Evolutionary conservation across 2,888 invertebrate species (phyloP).

Genomic region (Acrobeloides nanus): DNA sequence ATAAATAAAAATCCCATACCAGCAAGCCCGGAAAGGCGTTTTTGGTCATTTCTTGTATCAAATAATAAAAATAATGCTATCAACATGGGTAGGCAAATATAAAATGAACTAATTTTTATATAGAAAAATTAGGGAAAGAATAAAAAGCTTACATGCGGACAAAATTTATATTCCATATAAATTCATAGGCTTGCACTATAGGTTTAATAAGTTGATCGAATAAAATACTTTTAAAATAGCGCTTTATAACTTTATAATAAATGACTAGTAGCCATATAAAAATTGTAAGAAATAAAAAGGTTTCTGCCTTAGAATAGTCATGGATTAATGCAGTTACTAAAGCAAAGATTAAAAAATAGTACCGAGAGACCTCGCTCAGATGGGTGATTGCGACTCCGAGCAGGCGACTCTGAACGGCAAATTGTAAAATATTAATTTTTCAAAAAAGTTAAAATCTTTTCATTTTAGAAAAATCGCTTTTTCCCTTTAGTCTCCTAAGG

Average conservation of each 20-base stretch:
- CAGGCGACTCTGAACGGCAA: no score
- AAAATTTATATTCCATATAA: slow-evolving; percentile 7
- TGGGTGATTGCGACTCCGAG: no score
- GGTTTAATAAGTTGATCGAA: no score
- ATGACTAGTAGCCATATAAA: slow-evolving; percentile 19
- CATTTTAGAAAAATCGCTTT: no score
- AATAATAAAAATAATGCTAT: slow-evolving; percentile 21
- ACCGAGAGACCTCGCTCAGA: no score
- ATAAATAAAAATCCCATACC: slow-evolving; percentile 42
- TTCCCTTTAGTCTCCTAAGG: no score
- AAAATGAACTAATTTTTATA: slow-evolving; percentile 22
- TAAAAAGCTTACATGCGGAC: slow-evolving; percentile 12
- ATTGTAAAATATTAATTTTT: no score
- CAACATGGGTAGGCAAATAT: slow-evolving; percentile 13
- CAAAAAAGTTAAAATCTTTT: no score
- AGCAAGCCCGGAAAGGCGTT: slow-evolving; percentile 37
- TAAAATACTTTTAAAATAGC: no score
- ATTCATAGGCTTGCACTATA: slow-evolving; percentile 1
- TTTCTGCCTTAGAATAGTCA: slow-evolving; percentile 19
- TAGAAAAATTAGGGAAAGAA: no score
- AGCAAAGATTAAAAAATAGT: no score
- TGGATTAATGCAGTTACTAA: slow-evolving; percentile 23
- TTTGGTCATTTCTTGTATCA: slow-evolving; percentile 33
- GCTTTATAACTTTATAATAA: slow-evolving; percentile 17
- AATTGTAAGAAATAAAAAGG: slow-evolving; percentile 21